Evolutionary conservation across 2,113 vertebrate genomes (phyloP).

Genomic region (Larimichthys crocea): DNA sequence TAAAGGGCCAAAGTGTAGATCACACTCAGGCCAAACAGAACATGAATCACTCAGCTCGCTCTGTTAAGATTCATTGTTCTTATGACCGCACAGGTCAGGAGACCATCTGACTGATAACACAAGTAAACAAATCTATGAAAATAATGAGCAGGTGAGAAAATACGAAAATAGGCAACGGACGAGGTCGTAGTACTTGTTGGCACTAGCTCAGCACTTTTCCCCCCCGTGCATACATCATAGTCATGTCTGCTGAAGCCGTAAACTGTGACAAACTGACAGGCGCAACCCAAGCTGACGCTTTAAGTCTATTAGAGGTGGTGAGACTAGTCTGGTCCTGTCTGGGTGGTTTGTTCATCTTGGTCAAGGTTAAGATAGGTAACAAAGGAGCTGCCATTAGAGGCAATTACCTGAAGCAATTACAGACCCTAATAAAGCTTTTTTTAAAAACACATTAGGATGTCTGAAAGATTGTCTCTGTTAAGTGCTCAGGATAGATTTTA

Average conservation of each 20-base stretch:
- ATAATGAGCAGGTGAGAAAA: conserved; percentile 13
- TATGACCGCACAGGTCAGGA: background rate
- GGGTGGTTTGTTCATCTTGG: conserved; percentile 36
- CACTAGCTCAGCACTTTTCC: conserved; percentile 51
- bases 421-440: conserved; percentile 33
- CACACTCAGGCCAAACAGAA: conserved; percentile 30
- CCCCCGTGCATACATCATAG: conserved; percentile 16
- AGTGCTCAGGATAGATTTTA: conserved; percentile 11
- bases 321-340: conserved; percentile 51
- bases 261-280: conserved; percentile 53
- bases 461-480: conserved; percentile 11
- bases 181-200: background rate
- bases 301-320: conserved; percentile 23
- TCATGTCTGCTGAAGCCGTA: conserved; percentile 40
- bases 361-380: conserved; percentile 68
- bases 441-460: conserved; percentile 8
- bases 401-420: conserved; percentile 63
- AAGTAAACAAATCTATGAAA: conserved; percentile 18
- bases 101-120: conserved; percentile 17
- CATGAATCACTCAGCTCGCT: conserved; percentile 52
- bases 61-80: conserved; percentile 45
- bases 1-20: conserved; percentile 43
- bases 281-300: conserved; percentile 31
- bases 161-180: background rate
- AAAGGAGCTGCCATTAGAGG: conserved; percentile 57